These are phyloP conservation scores for Eilema depressum DNA, from an alignment of 2,888 invertebrate genomes.

Conservation along the genomic window DNA sequence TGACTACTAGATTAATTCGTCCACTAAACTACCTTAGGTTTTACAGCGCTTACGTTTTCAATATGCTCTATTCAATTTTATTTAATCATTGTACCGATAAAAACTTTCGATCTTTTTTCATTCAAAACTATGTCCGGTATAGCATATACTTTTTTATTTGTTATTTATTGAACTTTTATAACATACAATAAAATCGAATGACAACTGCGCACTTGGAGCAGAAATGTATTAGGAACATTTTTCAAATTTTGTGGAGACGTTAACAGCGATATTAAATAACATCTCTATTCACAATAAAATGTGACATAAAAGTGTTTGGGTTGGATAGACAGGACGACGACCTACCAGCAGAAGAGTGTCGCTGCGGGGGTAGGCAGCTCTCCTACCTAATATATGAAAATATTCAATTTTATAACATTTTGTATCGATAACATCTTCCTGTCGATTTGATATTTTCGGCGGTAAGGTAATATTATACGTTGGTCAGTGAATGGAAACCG, in stretches of 20 bases:
- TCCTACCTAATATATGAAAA: conserved; percentile 77
- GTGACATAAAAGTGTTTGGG: conserved; percentile 70
- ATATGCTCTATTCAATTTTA: conserved; percentile 37
- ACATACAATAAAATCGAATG: conserved; percentile 67
- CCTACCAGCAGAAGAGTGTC: conserved; percentile 68
- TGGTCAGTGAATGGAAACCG: conserved; percentile 77
- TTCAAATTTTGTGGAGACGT: conserved; percentile 76
- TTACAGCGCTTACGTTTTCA: conserved; percentile 31
- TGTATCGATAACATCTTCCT: conserved; percentile 83
- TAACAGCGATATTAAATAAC: conserved; percentile 85
- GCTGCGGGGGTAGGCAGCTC: conserved; percentile 72
- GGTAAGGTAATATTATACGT: conserved; percentile 83
- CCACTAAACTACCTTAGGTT: conserved; percentile 34
- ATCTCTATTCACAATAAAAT: conserved; percentile 83
- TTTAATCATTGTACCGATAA: conserved; percentile 40
- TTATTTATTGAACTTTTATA: conserved; percentile 72
- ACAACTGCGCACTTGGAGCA: conserved; percentile 60
- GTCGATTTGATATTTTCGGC: conserved; percentile 87
- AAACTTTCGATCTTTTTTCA: conserved; percentile 25
- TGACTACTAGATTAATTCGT: conserved; percentile 44
- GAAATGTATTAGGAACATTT: conserved; percentile 62
- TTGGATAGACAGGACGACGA: conserved; percentile 44
- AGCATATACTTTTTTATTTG: conserved; percentile 40
- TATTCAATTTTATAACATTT: conserved; percentile 86
- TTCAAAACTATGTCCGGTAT: conserved; percentile 29